These are phyloP conservation scores for Psephotus haematonotus DNA, from an alignment of 2,113 vertebrate species.

Conservation along the genomic window DNA sequence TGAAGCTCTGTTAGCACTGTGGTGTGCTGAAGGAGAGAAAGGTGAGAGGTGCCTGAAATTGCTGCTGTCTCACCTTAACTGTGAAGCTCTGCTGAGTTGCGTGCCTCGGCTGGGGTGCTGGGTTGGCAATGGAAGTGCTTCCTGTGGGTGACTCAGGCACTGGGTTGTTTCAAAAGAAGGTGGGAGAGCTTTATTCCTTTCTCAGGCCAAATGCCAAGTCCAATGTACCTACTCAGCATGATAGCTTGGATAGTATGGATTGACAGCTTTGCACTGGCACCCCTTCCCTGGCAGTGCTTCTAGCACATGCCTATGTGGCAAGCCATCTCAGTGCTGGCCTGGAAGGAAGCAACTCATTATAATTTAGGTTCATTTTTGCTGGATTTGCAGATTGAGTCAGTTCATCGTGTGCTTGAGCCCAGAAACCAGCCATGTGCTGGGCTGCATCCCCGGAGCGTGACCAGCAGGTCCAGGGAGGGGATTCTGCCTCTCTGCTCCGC, in stretches of 20 bases:
- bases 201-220: not conserved
- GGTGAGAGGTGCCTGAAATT: not conserved
- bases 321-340: not conserved
- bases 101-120: not conserved
- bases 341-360: not conserved
- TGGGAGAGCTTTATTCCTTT: not conserved
- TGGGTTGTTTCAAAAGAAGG: not conserved
- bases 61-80: not conserved
- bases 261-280: not conserved
- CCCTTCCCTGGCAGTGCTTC: not conserved
- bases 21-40: not conserved
- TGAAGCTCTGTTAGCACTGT: not conserved
- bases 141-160: not conserved
- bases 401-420: not conserved
- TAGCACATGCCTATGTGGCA: not conserved
- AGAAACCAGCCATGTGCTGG: not conserved
- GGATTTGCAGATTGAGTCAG: slow-evolving; percentile 10
- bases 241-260: not conserved
- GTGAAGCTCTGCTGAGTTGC: not conserved
- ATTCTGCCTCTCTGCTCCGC: not conserved
- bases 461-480: not conserved
- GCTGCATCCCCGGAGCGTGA: not conserved
- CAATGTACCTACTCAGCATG: not conserved
- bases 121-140: not conserved
- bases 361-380: not conserved